Conservation (phyloP, 2,797 vertebrate species). For the Acrocephalus scirpaceus region DNA sequence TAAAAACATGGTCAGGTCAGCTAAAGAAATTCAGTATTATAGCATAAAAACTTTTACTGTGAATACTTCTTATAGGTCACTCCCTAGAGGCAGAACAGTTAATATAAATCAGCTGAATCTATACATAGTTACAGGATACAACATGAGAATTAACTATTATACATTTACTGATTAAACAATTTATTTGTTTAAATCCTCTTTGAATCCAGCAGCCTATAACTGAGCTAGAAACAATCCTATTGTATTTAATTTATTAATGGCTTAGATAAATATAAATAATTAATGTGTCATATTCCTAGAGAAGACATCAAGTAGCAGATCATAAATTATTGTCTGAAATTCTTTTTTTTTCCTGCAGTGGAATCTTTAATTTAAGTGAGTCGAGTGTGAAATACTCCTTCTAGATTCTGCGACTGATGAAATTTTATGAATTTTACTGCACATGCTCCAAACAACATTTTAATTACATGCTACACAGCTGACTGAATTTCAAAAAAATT, state of each 20-base stretch:
- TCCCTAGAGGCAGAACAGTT: not conserved
- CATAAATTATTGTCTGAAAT: constrained; percentile 48
- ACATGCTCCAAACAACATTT: not conserved
- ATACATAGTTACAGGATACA: not conserved
- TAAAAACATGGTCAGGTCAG: not conserved
- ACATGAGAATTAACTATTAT: not conserved
- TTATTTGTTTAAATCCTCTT: constrained; percentile 1
- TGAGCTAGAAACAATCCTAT: not conserved
- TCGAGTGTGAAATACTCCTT: constrained; percentile 19
- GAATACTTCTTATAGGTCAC: not conserved
- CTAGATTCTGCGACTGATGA: not conserved
- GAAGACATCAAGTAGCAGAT: constrained; percentile 30
- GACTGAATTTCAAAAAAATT: not conserved
- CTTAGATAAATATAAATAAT: constrained; percentile 58
- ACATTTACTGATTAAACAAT: not conserved
- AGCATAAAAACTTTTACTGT: not conserved
- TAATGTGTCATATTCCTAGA: constrained; percentile 32
- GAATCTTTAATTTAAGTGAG: constrained; percentile 46
- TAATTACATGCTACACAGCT: not conserved
- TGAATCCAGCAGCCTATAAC: not conserved
- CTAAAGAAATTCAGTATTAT: not conserved
- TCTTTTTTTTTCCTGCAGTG: not conserved
- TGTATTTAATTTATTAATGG: constrained; percentile 39
- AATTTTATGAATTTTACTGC: not conserved
- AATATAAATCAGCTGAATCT: not conserved